Evolutionary conservation across 2,797 vertebrate genomes (phyloP).

Genomic region (Emydoidea blandingii): DNA sequence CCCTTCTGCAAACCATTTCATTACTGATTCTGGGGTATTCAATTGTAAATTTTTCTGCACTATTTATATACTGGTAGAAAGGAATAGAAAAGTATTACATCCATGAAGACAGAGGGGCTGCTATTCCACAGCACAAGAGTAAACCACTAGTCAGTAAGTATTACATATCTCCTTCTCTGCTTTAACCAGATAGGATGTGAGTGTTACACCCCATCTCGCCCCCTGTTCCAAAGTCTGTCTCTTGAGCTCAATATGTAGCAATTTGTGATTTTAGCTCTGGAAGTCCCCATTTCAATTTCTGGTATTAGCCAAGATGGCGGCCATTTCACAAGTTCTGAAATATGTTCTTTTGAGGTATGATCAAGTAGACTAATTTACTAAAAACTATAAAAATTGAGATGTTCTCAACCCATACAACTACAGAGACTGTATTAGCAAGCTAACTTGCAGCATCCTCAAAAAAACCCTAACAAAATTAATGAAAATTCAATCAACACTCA

Average conservation of each 20-base stretch:
- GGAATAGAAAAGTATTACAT: not conserved
- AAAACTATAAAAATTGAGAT: not conserved
- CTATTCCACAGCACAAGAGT: not conserved
- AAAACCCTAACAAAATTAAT: not conserved
- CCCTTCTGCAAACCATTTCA: not conserved
- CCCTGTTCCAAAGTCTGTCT: not conserved
- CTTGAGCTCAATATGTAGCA: not conserved
- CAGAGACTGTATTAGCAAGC: fast-evolving
- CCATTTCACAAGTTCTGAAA: not conserved
- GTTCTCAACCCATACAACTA: not conserved
- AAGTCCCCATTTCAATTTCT: not conserved
- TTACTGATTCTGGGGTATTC: fast-evolving
- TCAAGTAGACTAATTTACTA: not conserved
- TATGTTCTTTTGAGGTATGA: not conserved
- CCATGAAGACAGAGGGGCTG: not conserved
- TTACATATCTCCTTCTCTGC: not conserved
- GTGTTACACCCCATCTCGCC: not conserved
- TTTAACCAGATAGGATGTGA: not conserved
- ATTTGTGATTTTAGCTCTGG: not conserved
- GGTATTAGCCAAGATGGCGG: not conserved
- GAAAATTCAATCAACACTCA: not conserved
- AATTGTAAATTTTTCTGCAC: not conserved
- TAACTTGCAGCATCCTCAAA: not conserved
- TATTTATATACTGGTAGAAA: not conserved
- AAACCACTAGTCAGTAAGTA: not conserved